Percentiles rank a stretch among this genome's conserved stretches.
phyloP scores from a whole-genome alignment of 2,797 vertebrate species.

The Rallus crepitans region DNA sequence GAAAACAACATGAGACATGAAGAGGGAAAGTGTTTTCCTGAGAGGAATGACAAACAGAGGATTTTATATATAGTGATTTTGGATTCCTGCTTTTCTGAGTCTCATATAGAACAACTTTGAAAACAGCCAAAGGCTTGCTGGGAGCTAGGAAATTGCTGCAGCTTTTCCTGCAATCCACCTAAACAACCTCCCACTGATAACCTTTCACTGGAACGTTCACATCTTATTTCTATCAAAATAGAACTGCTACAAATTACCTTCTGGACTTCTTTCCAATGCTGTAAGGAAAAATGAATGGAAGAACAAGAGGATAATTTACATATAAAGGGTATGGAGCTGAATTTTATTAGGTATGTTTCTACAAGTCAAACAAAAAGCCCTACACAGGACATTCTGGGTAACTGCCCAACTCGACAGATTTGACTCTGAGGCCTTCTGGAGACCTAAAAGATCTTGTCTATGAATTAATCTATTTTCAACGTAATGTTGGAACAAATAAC shows the following conservation, averaged over 20 bases:
- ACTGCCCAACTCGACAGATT: neutral
- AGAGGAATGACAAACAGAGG: neutral
- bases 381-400: neutral
- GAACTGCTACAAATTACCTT: neutral
- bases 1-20: neutral
- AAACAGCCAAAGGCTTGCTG: neutral
- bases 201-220: neutral
- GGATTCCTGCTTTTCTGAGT: neutral
- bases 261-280: neutral
- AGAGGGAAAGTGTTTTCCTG: neutral
- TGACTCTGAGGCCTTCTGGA: neutral
- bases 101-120: neutral
- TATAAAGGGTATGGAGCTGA: neutral
- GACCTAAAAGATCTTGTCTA: neutral
- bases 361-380: neutral
- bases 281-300: neutral
- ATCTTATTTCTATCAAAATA: neutral
- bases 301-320: neutral
- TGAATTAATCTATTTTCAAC: neutral
- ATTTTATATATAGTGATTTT: neutral
- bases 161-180: neutral
- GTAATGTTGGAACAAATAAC: neutral
- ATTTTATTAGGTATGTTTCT: neutral
- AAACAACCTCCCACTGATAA: neutral
- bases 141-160: neutral